phyloP scores from a whole-genome alignment of 2,113 vertebrate genomes.

The Tenebrosternarchus preto region DNA sequence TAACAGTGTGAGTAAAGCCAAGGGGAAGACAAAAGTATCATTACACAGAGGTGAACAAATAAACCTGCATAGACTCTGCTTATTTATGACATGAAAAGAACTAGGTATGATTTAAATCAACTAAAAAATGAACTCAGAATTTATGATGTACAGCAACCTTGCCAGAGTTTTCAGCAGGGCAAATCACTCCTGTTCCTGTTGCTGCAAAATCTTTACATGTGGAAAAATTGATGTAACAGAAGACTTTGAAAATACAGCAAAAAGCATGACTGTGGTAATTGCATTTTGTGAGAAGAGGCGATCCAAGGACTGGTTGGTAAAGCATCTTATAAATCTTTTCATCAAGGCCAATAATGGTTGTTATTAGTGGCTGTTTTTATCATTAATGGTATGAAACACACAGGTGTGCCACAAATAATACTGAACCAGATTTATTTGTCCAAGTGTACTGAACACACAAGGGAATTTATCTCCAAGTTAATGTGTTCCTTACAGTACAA shows the following conservation, averaged over 20 bases:
- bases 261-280: background rate
- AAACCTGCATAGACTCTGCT: background rate
- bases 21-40: background rate
- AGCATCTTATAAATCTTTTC: background rate
- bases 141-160: background rate
- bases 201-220: background rate
- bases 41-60: background rate
- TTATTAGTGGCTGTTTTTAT: too few species aligned
- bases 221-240: background rate
- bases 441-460: too few species aligned
- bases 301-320: background rate
- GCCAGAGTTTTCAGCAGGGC: background rate
- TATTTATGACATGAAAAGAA: background rate
- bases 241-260: background rate
- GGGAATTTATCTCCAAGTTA: background rate
- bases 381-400: too few species aligned
- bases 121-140: background rate
- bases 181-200: background rate
- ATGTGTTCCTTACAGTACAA: background rate
- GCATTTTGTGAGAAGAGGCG: background rate
- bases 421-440: too few species aligned
- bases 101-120: background rate
- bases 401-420: too few species aligned
- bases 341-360: too few species aligned
- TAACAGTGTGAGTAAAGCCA: background rate